Evolutionary conservation across 2,888 invertebrate genomes (phyloP), one percentile per base, ranked within the genome.

Genomic region (Odontocolon sp.): DNA sequence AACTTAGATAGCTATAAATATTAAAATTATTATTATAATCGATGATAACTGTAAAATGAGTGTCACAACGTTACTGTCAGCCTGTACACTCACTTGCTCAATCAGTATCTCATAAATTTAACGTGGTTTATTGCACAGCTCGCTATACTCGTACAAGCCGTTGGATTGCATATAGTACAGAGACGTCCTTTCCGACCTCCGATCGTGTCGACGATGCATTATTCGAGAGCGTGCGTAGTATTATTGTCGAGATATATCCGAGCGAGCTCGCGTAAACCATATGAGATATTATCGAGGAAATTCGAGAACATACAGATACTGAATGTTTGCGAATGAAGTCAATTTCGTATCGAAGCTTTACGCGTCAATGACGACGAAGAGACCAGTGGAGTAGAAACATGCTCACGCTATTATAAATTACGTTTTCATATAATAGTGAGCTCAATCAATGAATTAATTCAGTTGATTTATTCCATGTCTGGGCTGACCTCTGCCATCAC

Each of bases 261-360:
- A 26, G 36, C 50, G 33, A 21, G 16, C 16, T 16, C 70, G 50
- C 38, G 42, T 28, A 36, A 33, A 50, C 50, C n/a, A 50, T 72
- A 50, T 31, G 68, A 71, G 77, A 72, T 72, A 77, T 67, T 64
- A 77, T 72, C 61, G 38, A 36, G 16, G 50, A 47, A 23, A 56
- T 45, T 36, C 16, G 38, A 26, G 23, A 4, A 47, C 42, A 1
- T 21, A 38, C 56, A 42, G 59, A 77, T 68, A 68, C 23, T 28
- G 21, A 23, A 28, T 33, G 23, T 33, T 47, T 38, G 36, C 56
- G 31, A 38, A 21, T 50, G 54, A 69, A 68, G 64, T 77, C 64
- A 72, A 77, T 77, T 77, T 69, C 77, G 69, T 77, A 77, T 77
- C 77, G 69, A 64, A 38, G 50, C 72, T 77, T 77, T 26, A 77